Evolutionary conservation across 2,888 invertebrate species (phyloP).

Genomic region (Callyntrura sp.): DNA sequence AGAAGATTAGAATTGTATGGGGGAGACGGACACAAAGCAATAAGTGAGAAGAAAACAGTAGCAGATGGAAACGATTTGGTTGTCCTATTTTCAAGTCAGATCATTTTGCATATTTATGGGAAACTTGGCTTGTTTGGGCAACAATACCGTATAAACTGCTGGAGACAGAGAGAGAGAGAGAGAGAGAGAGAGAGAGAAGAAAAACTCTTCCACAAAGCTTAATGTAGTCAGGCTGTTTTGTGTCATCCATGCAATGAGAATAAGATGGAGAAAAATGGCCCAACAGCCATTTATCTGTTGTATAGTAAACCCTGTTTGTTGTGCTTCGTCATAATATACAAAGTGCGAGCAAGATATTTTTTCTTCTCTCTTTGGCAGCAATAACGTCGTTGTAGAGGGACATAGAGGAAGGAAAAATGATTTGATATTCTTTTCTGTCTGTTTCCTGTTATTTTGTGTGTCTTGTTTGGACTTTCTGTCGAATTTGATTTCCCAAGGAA

Average conservation of each 20-base stretch:
- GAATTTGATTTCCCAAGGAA: conserved; percentile 30
- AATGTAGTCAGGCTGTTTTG: not conserved
- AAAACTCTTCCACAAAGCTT: not conserved
- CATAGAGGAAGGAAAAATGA: conserved; percentile 7
- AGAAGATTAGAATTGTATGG: not conserved
- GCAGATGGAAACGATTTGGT: not conserved
- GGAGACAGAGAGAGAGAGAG: not conserved
- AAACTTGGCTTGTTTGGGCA: not conserved
- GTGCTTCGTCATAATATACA: not conserved
- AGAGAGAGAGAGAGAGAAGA: not conserved
- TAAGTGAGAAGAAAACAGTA: not conserved
- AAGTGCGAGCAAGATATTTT: not conserved
- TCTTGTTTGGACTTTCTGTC: not conserved
- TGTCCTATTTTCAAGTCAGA: not conserved
- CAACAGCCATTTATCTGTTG: not conserved
- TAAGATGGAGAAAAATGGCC: not conserved
- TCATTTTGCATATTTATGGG: conserved; percentile 64
- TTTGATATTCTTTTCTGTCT: conserved; percentile 14
- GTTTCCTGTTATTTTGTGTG: not conserved
- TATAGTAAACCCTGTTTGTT: not conserved
- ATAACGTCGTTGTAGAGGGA: not conserved
- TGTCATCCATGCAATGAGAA: not conserved
- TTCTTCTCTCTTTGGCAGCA: not conserved
- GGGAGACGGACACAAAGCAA: not conserved
- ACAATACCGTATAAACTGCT: not conserved